phyloP scores from a whole-genome alignment of 2,113 vertebrate genomes.

The Halcyon senegalensis region DNA sequence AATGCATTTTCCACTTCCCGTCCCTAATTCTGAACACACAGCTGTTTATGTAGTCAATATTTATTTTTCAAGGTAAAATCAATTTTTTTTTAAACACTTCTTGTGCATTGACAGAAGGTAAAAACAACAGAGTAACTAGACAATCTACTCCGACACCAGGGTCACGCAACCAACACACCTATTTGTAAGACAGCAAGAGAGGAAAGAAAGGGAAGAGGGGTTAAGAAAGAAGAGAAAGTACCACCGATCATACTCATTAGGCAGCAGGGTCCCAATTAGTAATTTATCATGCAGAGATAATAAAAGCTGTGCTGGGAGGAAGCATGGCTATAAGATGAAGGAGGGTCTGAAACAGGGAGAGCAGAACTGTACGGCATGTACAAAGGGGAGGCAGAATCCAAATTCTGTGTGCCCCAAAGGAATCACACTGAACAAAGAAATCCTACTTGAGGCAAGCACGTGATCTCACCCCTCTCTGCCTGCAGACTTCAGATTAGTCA shows the following conservation, averaged over 20 bases:
- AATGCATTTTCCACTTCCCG: background rate
- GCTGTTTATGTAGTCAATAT: background rate
- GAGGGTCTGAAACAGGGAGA: background rate
- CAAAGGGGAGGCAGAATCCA: background rate
- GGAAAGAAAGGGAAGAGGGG: background rate
- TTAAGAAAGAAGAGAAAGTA: background rate
- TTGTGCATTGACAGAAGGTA: background rate
- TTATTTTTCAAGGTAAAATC: background rate
- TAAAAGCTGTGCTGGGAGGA: background rate
- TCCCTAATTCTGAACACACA: background rate
- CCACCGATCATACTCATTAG: background rate
- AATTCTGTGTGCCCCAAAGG: background rate
- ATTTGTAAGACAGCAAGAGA: background rate
- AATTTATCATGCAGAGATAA: constrained; percentile 4
- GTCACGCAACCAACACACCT: background rate
- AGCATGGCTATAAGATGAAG: background rate
- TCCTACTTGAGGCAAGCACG: background rate
- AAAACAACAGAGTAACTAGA: background rate
- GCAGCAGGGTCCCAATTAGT: background rate
- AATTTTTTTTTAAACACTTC: background rate
- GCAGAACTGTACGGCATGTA: background rate
- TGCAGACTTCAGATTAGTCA: constrained; percentile 31
- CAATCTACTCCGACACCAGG: background rate
- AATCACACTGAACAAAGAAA: constrained; percentile 21
- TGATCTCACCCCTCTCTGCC: background rate